These are phyloP conservation scores for Zaprionus capensis DNA, from an alignment of 1,140 invertebrate species.

Conservation along the genomic window DNA sequence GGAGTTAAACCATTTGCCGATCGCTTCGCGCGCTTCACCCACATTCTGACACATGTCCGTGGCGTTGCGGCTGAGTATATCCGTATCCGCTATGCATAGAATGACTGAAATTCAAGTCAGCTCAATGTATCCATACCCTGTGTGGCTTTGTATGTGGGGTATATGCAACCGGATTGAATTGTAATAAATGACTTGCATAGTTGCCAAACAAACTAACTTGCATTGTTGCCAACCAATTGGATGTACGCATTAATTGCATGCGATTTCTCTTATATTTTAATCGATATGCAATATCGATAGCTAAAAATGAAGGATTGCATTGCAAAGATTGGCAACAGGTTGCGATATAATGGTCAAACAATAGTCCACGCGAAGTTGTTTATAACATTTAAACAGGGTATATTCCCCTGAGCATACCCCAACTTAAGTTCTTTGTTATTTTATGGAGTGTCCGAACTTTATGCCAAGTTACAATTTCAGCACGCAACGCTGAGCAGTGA, in stretches of 20 bases:
- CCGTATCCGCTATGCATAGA: slow-evolving; percentile 29
- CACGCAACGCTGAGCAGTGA: slow-evolving; percentile 66
- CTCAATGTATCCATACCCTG: slow-evolving; percentile 18
- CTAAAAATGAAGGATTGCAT: not conserved
- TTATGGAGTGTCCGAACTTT: slow-evolving; percentile 44
- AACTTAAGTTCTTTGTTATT: slow-evolving; percentile 13
- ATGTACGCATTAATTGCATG: not conserved
- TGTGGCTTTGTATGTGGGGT: not conserved
- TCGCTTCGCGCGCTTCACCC: slow-evolving; percentile 40
- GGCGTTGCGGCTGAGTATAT: slow-evolving; percentile 9
- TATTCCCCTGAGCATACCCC: not conserved
- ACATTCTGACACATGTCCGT: slow-evolving; percentile 27
- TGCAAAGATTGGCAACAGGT: not conserved
- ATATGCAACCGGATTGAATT: not conserved
- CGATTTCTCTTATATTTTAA: not conserved
- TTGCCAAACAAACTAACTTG: too few species aligned
- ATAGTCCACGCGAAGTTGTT: not conserved
- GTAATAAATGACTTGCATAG: not conserved
- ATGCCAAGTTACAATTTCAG: slow-evolving; percentile 50
- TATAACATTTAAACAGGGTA: slow-evolving; percentile 16
- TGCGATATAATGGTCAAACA: not conserved
- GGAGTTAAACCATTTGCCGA: slow-evolving; percentile 3
- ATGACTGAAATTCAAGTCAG: slow-evolving; percentile 7
- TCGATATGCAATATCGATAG: not conserved
- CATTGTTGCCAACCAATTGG: not conserved